Evolutionary conservation across 2,888 invertebrate genomes (phyloP), one percentile per base, ranked within the genome.

Genomic region (Drosophila mayaguana): DNA sequence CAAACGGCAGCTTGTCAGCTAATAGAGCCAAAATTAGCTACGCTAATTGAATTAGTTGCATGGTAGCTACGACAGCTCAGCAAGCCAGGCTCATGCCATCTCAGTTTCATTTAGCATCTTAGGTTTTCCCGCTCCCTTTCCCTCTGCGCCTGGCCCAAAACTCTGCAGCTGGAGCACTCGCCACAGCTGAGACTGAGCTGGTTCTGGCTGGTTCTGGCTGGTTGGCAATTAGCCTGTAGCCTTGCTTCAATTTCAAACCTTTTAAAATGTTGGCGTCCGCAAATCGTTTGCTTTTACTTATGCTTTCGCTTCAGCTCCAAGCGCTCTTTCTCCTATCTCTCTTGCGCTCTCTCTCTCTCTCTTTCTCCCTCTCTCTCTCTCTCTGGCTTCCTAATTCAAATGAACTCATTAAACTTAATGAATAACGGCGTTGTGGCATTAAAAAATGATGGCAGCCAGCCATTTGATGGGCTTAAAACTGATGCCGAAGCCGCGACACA

Each of bases 381-480:
- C 32, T 20, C 25, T 43, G 25, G 40, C 60, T 48, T 40, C 64
- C 63, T 59, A 71, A 78, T 67, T 82, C 70, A 79, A 82, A 81
- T 86, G 82, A 86, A 81, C 86, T 82, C 84, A 84, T 84, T 84
- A 86, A 84, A 79, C 71, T 77, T 84, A 84, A 84, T 83, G 86
- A 86, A 84, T 79, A 84, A 82, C 76, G 83, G 78, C 68, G 48
- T 59, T 67, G 65, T 43, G 74, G 68, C 70, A 64, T 67, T 70
- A 61, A 59, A 71, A 78, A 75, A 67, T 66, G 53, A 68, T 54
- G 69, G 42, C 66, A 40, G 72, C 59, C 75, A 66, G 51, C 70
- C 74, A 72, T 72, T 83, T 83, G 80, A 85, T 81, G 71, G 69
- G 68, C 78, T 81, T 80, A 80, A 70, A 67, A 54, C 67, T 56